These are phyloP conservation scores for Ephestia elutella DNA, from an alignment of 1,140 invertebrate species.

Conservation along the genomic window DNA sequence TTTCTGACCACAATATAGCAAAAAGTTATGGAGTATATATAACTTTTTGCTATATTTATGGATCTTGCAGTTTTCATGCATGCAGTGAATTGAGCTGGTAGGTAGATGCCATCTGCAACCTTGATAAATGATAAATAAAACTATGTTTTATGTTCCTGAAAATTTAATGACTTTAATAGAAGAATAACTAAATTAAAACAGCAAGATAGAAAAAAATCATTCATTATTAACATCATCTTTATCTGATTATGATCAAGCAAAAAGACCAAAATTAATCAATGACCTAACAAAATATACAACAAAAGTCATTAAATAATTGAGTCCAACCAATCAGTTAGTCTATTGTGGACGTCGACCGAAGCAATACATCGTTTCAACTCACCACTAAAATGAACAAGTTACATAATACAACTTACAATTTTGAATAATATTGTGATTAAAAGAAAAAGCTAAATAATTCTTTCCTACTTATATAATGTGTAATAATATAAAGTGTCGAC, in stretches of 20 bases:
- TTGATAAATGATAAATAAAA: slow-evolving; percentile 13
- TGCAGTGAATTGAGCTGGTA: no score
- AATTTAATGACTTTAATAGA: slow-evolving; percentile 75
- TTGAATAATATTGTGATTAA: slow-evolving; percentile 73
- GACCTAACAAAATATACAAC: slow-evolving; percentile 75
- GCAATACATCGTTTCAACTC: slow-evolving; percentile 50
- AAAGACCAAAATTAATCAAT: slow-evolving; percentile 72
- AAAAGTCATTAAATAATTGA: slow-evolving; percentile 74
- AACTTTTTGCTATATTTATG: no score
- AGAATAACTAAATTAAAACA: slow-evolving; percentile 75
- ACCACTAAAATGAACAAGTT: slow-evolving; percentile 65
- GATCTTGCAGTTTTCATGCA: no score
- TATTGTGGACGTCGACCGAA: slow-evolving; percentile 48
- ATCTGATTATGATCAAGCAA: slow-evolving; percentile 66
- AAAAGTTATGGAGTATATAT: no score
- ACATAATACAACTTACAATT: slow-evolving; percentile 72
- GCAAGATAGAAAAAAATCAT: slow-evolving; percentile 71
- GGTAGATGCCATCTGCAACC: no score
- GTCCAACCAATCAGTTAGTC: slow-evolving; percentile 63
- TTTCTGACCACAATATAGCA: no score
- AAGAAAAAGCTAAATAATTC: slow-evolving; percentile 72
- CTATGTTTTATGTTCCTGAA: slow-evolving; percentile 56
- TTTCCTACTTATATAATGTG: slow-evolving; percentile 72
- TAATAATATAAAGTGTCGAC: slow-evolving; percentile 74
- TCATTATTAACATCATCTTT: slow-evolving; percentile 68